Evolutionary conservation across 1,140 invertebrate genomes (phyloP).

Genomic region (Laupala kohalensis): DNA sequence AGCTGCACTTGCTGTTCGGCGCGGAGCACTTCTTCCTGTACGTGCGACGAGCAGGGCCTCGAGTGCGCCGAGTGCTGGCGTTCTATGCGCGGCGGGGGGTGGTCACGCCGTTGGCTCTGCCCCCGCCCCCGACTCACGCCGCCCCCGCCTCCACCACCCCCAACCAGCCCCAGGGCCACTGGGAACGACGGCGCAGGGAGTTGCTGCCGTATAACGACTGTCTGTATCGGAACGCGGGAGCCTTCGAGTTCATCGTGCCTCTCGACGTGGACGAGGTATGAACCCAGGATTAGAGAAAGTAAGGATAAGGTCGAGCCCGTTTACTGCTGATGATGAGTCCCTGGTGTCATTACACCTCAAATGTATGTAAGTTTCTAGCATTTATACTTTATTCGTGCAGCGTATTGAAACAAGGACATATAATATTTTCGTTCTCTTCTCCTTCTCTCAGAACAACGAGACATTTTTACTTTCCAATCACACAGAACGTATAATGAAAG

Average conservation of each 20-base stretch:
- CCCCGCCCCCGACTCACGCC: conserved; percentile 33
- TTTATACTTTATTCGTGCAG: too few species aligned
- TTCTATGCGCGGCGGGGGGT: conserved; percentile 37
- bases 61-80: conserved; percentile 36
- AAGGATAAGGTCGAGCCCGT: too few species aligned
- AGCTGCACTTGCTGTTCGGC: conserved; percentile 47
- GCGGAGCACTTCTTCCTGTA: conserved; percentile 50
- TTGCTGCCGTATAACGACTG: conserved; percentile 61
- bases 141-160: conserved; percentile 25
- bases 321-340: too few species aligned
- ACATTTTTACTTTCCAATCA: too few species aligned
- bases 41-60: conserved; percentile 39
- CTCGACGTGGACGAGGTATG: conserved; percentile 58
- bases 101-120: conserved; percentile 39
- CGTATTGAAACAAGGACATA: too few species aligned
- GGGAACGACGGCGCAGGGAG: conserved; percentile 56
- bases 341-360: too few species aligned
- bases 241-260: conserved; percentile 48
- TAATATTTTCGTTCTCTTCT: too few species aligned
- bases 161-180: conserved; percentile 34
- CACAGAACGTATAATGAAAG: too few species aligned
- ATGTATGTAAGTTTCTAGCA: too few species aligned
- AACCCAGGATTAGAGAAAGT: too few species aligned
- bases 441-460: too few species aligned
- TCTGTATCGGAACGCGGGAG: conserved; percentile 50